Evolutionary conservation across 2,888 invertebrate genomes (phyloP).

Genomic region (Drosophila helvetica): DNA sequence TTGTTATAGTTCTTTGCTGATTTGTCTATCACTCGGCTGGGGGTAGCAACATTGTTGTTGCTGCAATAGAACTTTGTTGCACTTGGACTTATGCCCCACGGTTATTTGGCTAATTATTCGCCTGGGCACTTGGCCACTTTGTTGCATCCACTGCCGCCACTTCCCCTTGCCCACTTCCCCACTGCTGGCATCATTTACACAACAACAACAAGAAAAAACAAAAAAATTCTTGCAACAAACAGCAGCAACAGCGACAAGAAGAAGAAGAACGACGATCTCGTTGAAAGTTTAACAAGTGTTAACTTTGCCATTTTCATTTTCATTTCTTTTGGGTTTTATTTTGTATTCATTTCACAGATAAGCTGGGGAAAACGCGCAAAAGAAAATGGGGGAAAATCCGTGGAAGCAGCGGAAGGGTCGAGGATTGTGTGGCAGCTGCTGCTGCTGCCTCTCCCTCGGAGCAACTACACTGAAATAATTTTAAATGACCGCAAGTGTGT

Average conservation of each 20-base stretch:
- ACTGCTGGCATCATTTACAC: conserved; percentile 48
- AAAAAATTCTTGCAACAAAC: conserved; percentile 29
- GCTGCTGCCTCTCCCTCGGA: conserved; percentile 28
- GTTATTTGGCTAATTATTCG: conserved; percentile 79
- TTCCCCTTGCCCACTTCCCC: conserved; percentile 15
- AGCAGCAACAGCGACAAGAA: conserved; percentile 10
- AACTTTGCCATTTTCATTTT: conserved; percentile 76
- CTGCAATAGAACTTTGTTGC: conserved; percentile 67
- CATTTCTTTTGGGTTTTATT: conserved; percentile 52
- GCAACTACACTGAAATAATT: conserved; percentile 71
- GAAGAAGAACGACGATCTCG: conserved; percentile 49
- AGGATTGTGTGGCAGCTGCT: conserved; percentile 63
- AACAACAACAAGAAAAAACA: conserved; percentile 39
- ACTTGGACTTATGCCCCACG: conserved; percentile 78
- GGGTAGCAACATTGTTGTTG: conserved; percentile 59
- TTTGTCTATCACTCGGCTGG: conserved; percentile 58
- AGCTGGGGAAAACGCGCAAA: conserved; percentile 64
- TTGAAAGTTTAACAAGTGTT: conserved; percentile 77
- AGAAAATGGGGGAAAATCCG: conserved; percentile 32
- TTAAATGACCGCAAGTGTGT: conserved; percentile 79
- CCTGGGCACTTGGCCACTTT: conserved; percentile 78
- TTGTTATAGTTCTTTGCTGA: conserved; percentile 35
- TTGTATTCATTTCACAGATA: conserved; percentile 70
- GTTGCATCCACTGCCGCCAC: conserved; percentile 47
- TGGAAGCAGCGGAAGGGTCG: conserved; percentile 4